phyloP scores from a whole-genome alignment of 2,888 invertebrate genomes.

The Agrochola lychnidis region DNA sequence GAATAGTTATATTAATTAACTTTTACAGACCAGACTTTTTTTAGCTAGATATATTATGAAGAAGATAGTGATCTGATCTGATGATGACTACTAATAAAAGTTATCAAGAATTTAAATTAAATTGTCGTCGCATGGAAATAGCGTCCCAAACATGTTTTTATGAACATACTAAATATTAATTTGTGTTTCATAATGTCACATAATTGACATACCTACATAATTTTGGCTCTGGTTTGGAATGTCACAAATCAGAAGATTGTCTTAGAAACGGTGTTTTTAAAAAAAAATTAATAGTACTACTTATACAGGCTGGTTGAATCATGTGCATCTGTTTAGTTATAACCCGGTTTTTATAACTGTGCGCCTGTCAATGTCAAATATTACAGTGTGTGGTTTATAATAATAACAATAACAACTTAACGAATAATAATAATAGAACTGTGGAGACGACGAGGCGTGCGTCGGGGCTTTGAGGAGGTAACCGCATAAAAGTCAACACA shows the following conservation, averaged over 20 bases:
- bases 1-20: too few relatives aligned
- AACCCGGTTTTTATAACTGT: too few relatives aligned
- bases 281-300: not conserved
- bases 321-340: not conserved
- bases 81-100: constrained; percentile 13
- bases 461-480: too few relatives aligned
- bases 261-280: constrained; percentile 1
- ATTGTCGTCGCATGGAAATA: constrained; percentile 22
- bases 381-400: too few relatives aligned
- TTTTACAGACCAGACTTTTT: not conserved
- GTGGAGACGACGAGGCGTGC: too few relatives aligned
- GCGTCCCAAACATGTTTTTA: constrained; percentile 34
- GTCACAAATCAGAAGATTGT: not conserved
- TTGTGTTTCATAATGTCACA: constrained; percentile 30
- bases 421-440: too few relatives aligned
- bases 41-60: too few relatives aligned
- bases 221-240: constrained; percentile 32
- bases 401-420: too few relatives aligned
- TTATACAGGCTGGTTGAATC: not conserved
- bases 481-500: too few relatives aligned
- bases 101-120: constrained; percentile 26
- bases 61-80: not conserved
- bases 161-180: constrained; percentile 14
- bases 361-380: too few relatives aligned
- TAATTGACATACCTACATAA: constrained; percentile 51